phyloP scores from a whole-genome alignment of 2,113 vertebrate genomes.

The Melozone crissalis region DNA sequence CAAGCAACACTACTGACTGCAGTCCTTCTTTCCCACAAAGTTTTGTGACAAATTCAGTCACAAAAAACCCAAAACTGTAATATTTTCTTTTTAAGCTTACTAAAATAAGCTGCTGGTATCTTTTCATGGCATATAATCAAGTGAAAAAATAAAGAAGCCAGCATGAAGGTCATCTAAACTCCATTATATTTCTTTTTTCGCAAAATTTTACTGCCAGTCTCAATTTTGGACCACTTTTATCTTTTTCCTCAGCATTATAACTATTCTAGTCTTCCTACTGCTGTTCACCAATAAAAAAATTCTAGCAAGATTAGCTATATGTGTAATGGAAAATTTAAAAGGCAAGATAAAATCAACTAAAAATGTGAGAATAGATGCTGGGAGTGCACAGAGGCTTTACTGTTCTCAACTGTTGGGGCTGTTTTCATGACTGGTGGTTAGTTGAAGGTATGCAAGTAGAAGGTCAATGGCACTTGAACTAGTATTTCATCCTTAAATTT shows the following conservation, averaged over 20 bases:
- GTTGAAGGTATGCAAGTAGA: background rate
- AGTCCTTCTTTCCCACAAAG: background rate
- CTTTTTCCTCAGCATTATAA: background rate
- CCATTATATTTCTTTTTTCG: background rate
- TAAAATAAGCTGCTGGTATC: background rate
- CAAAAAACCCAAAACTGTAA: background rate
- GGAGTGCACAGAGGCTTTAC: background rate
- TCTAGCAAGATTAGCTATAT: background rate
- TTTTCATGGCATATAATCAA: background rate
- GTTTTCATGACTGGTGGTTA: background rate
- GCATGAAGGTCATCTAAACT: background rate
- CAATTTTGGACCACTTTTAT: background rate
- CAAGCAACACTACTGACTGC: background rate
- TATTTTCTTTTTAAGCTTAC: background rate
- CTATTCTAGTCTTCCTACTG: background rate
- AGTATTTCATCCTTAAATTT: background rate
- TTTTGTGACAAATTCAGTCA: background rate
- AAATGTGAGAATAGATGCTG: background rate
- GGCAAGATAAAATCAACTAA: background rate
- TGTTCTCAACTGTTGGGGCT: background rate
- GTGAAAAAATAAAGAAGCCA: background rate
- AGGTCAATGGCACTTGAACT: background rate
- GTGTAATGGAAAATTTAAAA: background rate
- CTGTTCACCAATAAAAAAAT: background rate
- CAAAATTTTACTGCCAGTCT: background rate